phyloP scores from a whole-genome alignment of 2,113 vertebrate genomes.

The Onychorhynchus coronatus region DNA sequence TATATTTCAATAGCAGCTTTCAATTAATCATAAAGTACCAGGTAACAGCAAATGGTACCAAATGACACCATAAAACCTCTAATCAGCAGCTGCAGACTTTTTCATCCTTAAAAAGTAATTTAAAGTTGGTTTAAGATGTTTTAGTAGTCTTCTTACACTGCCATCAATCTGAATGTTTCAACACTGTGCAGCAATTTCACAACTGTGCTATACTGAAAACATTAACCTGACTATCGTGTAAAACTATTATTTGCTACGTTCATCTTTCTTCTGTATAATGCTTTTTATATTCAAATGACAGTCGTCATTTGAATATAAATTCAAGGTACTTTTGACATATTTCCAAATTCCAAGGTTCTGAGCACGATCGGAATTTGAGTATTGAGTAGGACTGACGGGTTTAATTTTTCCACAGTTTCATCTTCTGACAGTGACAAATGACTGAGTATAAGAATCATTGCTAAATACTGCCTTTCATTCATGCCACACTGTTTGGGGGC shows the following conservation, averaged over 20 bases:
- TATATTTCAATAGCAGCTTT: neutral
- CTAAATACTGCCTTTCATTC: neutral
- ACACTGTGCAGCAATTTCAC: neutral
- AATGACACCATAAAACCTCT: neutral
- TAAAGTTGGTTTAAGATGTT: neutral
- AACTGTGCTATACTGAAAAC: neutral
- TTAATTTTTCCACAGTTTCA: neutral
- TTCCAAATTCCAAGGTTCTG: neutral
- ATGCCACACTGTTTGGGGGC: neutral
- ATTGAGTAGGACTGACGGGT: neutral
- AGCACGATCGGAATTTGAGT: neutral
- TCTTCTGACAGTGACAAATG: neutral
- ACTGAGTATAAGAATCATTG: neutral
- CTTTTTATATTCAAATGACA: neutral
- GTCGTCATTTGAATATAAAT: neutral
- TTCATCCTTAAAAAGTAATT: neutral
- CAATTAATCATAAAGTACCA: neutral
- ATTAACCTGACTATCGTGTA: neutral
- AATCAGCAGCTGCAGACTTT: neutral
- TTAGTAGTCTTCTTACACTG: neutral
- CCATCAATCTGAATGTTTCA: neutral
- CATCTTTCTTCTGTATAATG: neutral
- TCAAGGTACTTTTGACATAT: neutral
- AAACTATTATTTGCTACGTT: neutral
- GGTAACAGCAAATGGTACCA: neutral